Evolutionary conservation across 2,797 vertebrate genomes (phyloP).

Genomic region (Pangasius djambal): DNA sequence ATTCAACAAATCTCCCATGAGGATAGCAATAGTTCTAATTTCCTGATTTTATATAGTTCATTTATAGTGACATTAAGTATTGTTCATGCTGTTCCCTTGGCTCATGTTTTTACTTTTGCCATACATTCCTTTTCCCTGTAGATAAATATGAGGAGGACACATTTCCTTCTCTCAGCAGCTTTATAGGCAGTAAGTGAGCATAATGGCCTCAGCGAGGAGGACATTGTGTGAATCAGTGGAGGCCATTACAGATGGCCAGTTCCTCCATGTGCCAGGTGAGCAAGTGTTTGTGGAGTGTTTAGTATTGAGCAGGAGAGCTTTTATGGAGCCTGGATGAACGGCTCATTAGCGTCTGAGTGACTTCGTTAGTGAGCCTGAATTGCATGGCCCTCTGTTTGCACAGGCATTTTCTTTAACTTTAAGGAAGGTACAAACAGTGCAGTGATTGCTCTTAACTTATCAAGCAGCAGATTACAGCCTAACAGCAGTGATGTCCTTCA

Average conservation of each 20-base stretch:
- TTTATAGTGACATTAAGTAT: conserved; percentile 1
- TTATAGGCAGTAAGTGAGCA: conserved; percentile 37
- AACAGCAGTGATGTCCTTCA: conserved; percentile 48
- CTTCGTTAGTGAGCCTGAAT: conserved; percentile 69
- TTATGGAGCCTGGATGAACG: conserved; percentile 66
- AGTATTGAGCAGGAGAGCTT: conserved; percentile 59
- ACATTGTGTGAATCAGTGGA: conserved; percentile 33
- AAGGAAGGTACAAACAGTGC: conserved; percentile 62
- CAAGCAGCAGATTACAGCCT: conserved; percentile 51
- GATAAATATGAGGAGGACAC: not conserved
- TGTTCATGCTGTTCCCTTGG: not conserved
- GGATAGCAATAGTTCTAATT: conserved; percentile 3
- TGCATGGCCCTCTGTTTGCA: conserved; percentile 48
- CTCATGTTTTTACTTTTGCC: conserved; percentile 26
- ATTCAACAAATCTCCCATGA: conserved; percentile 6
- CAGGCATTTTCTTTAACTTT: conserved; percentile 62
- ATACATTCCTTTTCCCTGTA: conserved; percentile 36
- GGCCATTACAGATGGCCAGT: conserved; percentile 28
- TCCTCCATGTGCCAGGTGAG: conserved; percentile 58
- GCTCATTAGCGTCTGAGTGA: conserved; percentile 63
- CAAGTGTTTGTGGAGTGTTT: conserved; percentile 65
- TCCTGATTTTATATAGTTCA: not conserved
- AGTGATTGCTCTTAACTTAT: conserved; percentile 45
- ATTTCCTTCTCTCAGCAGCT: conserved; percentile 24
- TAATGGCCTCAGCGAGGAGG: conserved; percentile 24